Evolutionary conservation across 2,888 invertebrate species (phyloP), one percentile per base, ranked within the genome.

Genomic region (Drosophila nr. medialis): DNA sequence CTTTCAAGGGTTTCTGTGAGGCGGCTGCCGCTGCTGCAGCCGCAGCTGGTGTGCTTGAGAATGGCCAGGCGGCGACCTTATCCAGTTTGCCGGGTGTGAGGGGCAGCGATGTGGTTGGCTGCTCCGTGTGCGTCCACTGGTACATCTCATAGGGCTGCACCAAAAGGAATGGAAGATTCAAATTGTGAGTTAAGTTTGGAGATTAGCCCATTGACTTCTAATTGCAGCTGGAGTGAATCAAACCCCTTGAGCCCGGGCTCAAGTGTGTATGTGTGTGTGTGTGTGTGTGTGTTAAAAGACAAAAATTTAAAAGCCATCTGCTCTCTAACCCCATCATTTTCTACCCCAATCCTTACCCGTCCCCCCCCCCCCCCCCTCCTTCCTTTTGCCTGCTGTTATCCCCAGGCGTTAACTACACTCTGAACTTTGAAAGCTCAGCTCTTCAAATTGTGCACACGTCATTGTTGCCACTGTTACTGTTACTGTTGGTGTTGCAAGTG

Each of bases 91-190:
- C 96, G 1, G 97, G 97, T 24, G 96, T 95, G 67, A 95, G 93
- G n/a, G 96, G 95, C 78, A 95, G 94, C 40, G 96, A 95, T 75
- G 95, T 94, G 42, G 95, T 93, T 63, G 96, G 95, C 55, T 94
- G 93, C 93, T 97, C 97, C 77, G 96, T 96, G 92, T 97, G 96
- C 30, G 97, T 95, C 98, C 98, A 98, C 92, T 96, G 97, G 93
- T 98, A 98, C 96, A 97, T 97, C 91, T 96, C 95, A 93, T 96
- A 97, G 69, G 97, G 96, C 98, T 98, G 45, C 11, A 32, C 8
- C 1, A 24, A 38, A 95, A 34, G 24, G 27, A 65, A 55, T 34
- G 13, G n/a, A 1, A 11, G n/a, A 48, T n/a, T 15, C 13, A n/a
- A 30, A 59, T 29, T 30, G 53, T 32, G 66, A 69, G 45, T 45